phyloP scores from a whole-genome alignment of 2,797 vertebrate species.

The Botia kubotai region DNA sequence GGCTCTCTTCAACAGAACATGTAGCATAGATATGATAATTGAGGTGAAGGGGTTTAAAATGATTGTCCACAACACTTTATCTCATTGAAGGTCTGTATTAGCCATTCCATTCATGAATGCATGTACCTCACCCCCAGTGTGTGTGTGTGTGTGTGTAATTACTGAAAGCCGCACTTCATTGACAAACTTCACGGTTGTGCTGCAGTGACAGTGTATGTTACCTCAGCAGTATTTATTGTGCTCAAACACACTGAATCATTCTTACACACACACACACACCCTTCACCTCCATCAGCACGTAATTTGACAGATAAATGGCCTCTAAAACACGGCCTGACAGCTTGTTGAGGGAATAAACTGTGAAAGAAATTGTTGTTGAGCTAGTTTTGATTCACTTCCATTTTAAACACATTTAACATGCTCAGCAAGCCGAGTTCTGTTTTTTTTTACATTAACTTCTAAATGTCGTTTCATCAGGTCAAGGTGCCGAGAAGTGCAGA shows the following conservation, averaged over 20 bases:
- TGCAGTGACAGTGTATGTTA: not conserved
- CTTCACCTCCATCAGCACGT: slow-evolving; percentile 17
- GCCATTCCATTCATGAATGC: not conserved
- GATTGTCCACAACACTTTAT: not conserved
- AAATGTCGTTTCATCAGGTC: slow-evolving; percentile 26
- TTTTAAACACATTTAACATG: slow-evolving; percentile 20
- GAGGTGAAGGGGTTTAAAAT: not conserved
- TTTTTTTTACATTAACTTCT: slow-evolving; percentile 27
- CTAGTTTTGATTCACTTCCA: slow-evolving; percentile 42
- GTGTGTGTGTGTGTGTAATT: slow-evolving; percentile 7
- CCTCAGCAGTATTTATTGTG: slow-evolving; percentile 1
- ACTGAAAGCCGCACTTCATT: slow-evolving; percentile 6
- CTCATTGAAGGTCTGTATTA: not conserved
- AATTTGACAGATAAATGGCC: slow-evolving; percentile 49
- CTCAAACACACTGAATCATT: not conserved
- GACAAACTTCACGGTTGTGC: slow-evolving; percentile 5
- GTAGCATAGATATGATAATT: not conserved
- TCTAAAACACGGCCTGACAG: slow-evolving; percentile 42
- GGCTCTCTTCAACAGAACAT: too few species aligned
- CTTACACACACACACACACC: not conserved
- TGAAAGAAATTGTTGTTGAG: slow-evolving; percentile 37
- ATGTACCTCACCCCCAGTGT: not conserved
- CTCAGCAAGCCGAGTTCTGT: slow-evolving; percentile 18
- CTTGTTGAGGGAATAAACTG: slow-evolving; percentile 44
- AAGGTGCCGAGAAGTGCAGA: slow-evolving; percentile 25